Evolutionary conservation across 2,888 invertebrate species (phyloP).

Genomic region (Tipula lateralis): DNA sequence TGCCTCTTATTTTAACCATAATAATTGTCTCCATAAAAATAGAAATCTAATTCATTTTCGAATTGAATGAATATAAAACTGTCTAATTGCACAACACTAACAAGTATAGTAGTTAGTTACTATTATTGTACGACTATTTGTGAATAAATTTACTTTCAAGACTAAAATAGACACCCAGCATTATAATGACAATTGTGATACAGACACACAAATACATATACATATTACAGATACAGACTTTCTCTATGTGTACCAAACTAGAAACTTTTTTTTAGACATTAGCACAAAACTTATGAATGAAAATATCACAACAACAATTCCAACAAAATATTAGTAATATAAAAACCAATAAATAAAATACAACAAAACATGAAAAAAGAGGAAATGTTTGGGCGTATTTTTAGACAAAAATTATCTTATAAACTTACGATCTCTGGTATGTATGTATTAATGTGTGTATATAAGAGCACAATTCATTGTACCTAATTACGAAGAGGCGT

Average conservation of each 20-base stretch:
- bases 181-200: not conserved
- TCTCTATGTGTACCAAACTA: constrained; percentile 7
- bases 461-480: not conserved
- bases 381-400: constrained; percentile 15
- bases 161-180: not conserved
- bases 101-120: not conserved
- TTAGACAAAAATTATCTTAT: not conserved
- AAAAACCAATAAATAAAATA: not conserved
- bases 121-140: not conserved
- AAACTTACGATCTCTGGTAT: not conserved
- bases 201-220: not conserved
- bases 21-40: not conserved
- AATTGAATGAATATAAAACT: not conserved
- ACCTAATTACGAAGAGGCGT: not conserved
- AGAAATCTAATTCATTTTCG: not conserved
- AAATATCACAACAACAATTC: not conserved
- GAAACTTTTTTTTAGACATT: not conserved
- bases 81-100: constrained; percentile 1
- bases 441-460: not conserved
- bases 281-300: not conserved
- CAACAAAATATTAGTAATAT: not conserved
- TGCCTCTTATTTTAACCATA: not conserved
- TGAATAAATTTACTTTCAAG: not conserved
- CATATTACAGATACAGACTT: not conserved
- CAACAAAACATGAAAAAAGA: not conserved